Conservation (phyloP, 2,113 vertebrate species). For the Oceanodroma tethys region DNA sequence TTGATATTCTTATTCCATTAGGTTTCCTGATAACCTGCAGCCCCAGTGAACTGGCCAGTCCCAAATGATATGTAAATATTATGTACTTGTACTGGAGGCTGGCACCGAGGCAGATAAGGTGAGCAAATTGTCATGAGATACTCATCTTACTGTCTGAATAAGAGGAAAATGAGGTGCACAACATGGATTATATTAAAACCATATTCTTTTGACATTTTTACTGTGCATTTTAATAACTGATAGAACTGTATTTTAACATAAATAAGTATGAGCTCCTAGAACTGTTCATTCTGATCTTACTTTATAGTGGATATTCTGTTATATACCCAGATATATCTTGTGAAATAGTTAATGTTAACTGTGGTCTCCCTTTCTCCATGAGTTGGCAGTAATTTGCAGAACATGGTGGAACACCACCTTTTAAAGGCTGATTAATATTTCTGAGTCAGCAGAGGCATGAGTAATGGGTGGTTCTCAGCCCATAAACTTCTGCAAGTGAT, state of each 20-base stretch:
- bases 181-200: background rate
- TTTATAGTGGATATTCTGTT: background rate
- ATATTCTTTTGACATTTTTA: fast-evolving
- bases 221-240: background rate
- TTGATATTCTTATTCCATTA: background rate
- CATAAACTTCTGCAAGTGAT: background rate
- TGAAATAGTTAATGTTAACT: background rate
- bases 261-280: background rate
- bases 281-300: background rate
- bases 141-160: fast-evolving
- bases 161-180: background rate
- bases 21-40: background rate
- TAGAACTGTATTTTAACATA: background rate
- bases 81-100: background rate
- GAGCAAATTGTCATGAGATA: background rate
- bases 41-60: background rate
- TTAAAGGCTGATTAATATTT: background rate
- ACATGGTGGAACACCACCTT: background rate
- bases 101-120: background rate
- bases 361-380: background rate
- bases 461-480: background rate
- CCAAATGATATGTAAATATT: background rate
- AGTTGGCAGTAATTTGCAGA: background rate
- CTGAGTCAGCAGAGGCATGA: background rate
- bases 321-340: background rate